These are phyloP conservation scores for Enteromius thamalakanensis DNA, from an alignment of 2,797 vertebrate species.

Conservation along the genomic window DNA sequence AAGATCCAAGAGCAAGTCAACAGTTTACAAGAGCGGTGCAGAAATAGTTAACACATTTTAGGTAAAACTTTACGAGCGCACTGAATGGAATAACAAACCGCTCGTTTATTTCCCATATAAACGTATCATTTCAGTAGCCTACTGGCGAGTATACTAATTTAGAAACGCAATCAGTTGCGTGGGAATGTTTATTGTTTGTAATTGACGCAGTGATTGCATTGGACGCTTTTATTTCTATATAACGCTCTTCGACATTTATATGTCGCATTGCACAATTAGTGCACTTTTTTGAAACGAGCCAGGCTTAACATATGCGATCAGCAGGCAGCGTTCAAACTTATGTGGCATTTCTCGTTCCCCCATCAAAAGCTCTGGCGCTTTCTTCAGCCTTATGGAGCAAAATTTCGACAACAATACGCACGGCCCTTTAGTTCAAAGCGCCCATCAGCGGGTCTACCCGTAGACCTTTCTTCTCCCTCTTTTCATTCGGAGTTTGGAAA, in stretches of 20 bases:
- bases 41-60: neutral
- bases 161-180: neutral
- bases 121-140: neutral
- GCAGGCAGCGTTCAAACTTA: conserved; percentile 76
- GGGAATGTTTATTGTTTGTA: neutral
- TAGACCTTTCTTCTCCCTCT: conserved; percentile 81
- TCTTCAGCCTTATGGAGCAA: conserved; percentile 88
- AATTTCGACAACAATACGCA: conserved; percentile 84
- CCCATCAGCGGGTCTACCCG: conserved; percentile 82
- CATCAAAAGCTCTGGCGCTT: conserved; percentile 84
- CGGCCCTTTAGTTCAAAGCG: conserved; percentile 87
- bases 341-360: conserved; percentile 81
- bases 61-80: neutral
- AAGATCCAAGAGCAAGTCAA: neutral
- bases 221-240: neutral
- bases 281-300: conserved; percentile 60
- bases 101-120: neutral
- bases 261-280: neutral
- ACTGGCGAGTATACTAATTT: neutral
- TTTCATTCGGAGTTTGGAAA: conserved; percentile 86
- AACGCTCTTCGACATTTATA: neutral
- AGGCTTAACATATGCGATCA: conserved; percentile 84
- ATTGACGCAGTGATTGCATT: neutral
- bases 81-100: neutral
- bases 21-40: neutral